These are phyloP conservation scores for Pseudocheirus occidentalis DNA, from an alignment of 2,797 vertebrate species.

Conservation along the genomic window DNA sequence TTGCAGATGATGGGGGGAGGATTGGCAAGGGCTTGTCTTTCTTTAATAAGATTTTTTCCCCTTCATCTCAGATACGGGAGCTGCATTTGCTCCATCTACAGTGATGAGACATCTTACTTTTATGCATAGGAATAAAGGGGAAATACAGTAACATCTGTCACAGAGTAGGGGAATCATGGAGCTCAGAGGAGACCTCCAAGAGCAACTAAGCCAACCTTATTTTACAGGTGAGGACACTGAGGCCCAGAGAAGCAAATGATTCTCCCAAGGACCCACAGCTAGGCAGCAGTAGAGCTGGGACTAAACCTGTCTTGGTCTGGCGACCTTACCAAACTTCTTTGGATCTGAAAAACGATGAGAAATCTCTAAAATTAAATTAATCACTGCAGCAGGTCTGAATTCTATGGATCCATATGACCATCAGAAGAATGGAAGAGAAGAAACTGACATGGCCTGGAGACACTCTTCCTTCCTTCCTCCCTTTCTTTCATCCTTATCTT, in stretches of 20 bases:
- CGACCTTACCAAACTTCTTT: not conserved
- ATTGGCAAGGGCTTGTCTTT: conserved; percentile 85
- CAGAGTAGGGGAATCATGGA: conserved; percentile 35
- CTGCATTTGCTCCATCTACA: conserved; percentile 72
- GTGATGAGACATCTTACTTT: conserved; percentile 79
- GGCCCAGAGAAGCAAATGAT: not conserved
- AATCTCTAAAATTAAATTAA: not conserved
- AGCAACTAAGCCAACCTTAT: conserved; percentile 48
- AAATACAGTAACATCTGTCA: conserved; percentile 66
- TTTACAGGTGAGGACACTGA: conserved; percentile 61
- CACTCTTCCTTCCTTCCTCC: not conserved
- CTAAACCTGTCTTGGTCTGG: not conserved
- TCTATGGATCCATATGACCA: not conserved
- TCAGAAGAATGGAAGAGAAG: not conserved
- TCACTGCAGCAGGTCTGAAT: not conserved
- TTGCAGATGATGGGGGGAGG: conserved; percentile 82
- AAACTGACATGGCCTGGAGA: not conserved
- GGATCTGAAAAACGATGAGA: not conserved
- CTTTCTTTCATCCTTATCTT: too few species aligned
- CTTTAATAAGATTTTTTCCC: conserved; percentile 84
- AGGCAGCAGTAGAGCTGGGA: not conserved
- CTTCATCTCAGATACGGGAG: conserved; percentile 79
- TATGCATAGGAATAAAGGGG: conserved; percentile 40
- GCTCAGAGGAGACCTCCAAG: conserved; percentile 52
- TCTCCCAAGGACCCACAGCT: not conserved